Evolutionary conservation across 2,888 invertebrate genomes (phyloP), one percentile per base, ranked within the genome.

Genomic region (Campaea margaritaria): DNA sequence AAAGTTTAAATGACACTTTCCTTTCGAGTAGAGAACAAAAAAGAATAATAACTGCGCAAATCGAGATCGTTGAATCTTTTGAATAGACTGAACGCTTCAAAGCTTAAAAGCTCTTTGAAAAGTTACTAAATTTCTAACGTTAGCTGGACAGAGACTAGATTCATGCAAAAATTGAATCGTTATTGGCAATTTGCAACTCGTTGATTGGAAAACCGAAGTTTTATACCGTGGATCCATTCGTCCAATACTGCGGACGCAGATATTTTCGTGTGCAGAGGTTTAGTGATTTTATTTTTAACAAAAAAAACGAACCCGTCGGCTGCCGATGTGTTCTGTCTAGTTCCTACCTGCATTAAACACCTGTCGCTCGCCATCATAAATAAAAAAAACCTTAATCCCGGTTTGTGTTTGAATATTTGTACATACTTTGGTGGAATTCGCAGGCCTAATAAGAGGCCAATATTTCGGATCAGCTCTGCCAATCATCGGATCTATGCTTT

Each of bases 321-420:
- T 70, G 71, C 64, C 71, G 65, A 66, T 73, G 73, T n/a, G n/a
- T n/a, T 72, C 69, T 71, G 69, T 64, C 64, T 70, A 69, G 75
- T 72, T 75, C 77, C 86, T 91, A 91, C 91, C 91, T 91, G 91
- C 84, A 81, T 71, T 78, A 79, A 84, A 84, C 91, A 91, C 90
- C 91, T 91, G 91, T 86, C 89, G 83, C 73, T 70, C 58, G 62
- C 69, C 71, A 60, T 69, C 70, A 72, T 76, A 77, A 74, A 76
- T 75, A 39, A 76, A 72, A 76, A 72, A 76, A 70, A 72, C 46
- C 64, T 64, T 66, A 66, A 73, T 64, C 72, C 69, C 59, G 36
- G 44, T 31, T 39, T 57, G 38, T 61, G 58, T 45, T 41, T 51
- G 58, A 52, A 58, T 42, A 52, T 67, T 61, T 44, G 61, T 52